Base-by-base conservation (phyloP, 2,888 invertebrate genomes). In the Andrena dorsata region DNA sequence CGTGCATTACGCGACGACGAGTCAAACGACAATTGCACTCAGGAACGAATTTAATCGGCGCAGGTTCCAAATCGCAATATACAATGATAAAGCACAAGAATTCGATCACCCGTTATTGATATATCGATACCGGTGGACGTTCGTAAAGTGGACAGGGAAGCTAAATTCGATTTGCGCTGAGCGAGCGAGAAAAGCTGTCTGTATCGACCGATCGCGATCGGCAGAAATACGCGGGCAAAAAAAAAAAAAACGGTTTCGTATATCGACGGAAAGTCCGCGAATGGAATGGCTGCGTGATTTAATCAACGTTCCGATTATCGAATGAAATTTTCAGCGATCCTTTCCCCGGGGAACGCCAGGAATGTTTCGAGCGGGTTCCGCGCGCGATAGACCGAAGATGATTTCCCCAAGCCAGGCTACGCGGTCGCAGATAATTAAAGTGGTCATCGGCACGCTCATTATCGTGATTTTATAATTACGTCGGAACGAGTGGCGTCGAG, bases 101-200 rank as follows among this genome's bases (percentile, higher is more conserved):
- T 78, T 79, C 77, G 49, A 79, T 76, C 49, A 69, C 30, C 49
- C 20, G 63, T 70, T 69, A 79, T 77, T 30, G 77, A 69, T 69
- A 23, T 41, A 78, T 63, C 78, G 78, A 76, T 78, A 61, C 35
- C 32, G 53, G 35, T 61, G 20, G 5, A 61, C 35, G 53, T 58
- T 75, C 60, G 51, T 35, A 70, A 76, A 76, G 30, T 51, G 51
- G 51, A 8, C 23, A 51, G 20, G 20, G 8, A 20, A 20, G 51
- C n/a, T 20, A 20, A 51, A 51, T 51, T 8, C n/a, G 51, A 51
- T 51, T 41, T 41, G 41, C 13, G 41, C 41, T 41, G 41, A 41
- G 41, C 41, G 41, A 41, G 13, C 41, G 41, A 51, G 20, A 51
- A 51, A 51, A 51, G 20, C 51, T 41, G 41, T 41, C 41, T 41